A percentile compares a stretch with the other conserved stretches of the same genome.
phyloP scores from a whole-genome alignment of 1,140 invertebrate genomes.

The Steinernema feltiae region DNA sequence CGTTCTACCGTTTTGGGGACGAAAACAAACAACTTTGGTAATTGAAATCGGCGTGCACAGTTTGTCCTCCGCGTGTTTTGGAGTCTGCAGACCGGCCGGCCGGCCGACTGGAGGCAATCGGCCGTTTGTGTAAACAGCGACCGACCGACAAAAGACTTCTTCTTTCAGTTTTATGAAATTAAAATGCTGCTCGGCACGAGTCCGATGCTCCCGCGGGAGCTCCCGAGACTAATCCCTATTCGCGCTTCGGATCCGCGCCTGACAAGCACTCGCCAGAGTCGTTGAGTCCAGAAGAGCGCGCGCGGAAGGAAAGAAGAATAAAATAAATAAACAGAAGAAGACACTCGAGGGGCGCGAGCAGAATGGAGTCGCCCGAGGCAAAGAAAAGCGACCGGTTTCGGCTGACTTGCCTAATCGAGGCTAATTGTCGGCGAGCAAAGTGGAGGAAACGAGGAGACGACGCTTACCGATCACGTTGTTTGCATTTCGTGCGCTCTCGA shows the following conservation, averaged over 20 bases:
- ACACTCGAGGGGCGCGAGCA: constrained; percentile 1
- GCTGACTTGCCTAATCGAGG: background rate
- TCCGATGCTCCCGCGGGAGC: background rate
- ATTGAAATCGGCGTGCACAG: too few species aligned
- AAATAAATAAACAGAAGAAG: background rate
- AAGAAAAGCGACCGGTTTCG: background rate
- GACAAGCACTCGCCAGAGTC: background rate
- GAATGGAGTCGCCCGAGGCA: background rate
- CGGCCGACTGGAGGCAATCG: background rate
- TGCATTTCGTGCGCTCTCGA: too few species aligned
- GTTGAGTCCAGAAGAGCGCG: background rate
- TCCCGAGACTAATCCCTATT: background rate
- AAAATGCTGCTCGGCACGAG: background rate
- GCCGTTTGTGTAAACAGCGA: background rate
- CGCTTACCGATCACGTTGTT: too few species aligned
- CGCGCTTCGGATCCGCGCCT: background rate
- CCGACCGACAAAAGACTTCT: background rate
- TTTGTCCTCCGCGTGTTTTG: too few species aligned
- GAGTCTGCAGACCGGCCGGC: too few species aligned
- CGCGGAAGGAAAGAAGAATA: background rate
- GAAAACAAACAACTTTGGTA: background rate
- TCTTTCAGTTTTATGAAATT: background rate
- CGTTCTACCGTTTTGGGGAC: too few species aligned
- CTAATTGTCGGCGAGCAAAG: background rate
- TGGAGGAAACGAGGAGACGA: background rate